phyloP scores from a whole-genome alignment of 2,888 invertebrate species.

The Polydrusus pterygomalis region DNA sequence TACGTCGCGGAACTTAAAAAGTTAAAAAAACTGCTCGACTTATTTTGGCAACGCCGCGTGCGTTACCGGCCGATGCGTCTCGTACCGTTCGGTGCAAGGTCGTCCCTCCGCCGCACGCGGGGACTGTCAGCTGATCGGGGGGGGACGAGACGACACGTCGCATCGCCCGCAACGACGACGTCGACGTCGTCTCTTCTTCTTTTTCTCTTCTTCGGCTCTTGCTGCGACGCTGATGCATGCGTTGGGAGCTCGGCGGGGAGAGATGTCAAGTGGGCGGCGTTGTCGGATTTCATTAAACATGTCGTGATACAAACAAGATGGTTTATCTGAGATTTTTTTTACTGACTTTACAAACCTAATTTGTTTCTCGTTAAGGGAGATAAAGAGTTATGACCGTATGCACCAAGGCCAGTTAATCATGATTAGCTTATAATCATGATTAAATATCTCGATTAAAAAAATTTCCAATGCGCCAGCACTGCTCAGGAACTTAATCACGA shows the following conservation, averaged over 20 bases:
- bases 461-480: too few relatives aligned
- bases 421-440: too few relatives aligned
- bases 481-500: too few relatives aligned
- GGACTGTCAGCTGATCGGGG: constrained; percentile 46
- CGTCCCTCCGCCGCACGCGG: constrained; percentile 27
- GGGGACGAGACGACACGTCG: constrained; percentile 37
- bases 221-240: constrained; percentile 23
- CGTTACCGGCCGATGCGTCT: constrained; percentile 35
- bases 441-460: too few relatives aligned
- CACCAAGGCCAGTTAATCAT: too few relatives aligned
- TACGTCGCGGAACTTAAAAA: not conserved
- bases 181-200: constrained; percentile 35
- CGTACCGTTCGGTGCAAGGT: constrained; percentile 48
- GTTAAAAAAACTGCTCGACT: not conserved
- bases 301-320: not conserved
- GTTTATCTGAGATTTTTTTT: too few relatives aligned
- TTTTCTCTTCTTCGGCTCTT: constrained; percentile 38
- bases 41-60: constrained; percentile 38
- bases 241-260: constrained; percentile 17
- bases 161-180: constrained; percentile 23
- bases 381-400: too few relatives aligned
- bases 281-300: constrained; percentile 15
- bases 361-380: too few relatives aligned
- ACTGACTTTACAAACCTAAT: too few relatives aligned
- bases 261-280: constrained; percentile 9